Percentiles rank a stretch among this genome's conserved stretches.
Evolutionary conservation across 2,113 vertebrate genomes (phyloP).

Genomic region (Rhinolophus sinicus): DNA sequence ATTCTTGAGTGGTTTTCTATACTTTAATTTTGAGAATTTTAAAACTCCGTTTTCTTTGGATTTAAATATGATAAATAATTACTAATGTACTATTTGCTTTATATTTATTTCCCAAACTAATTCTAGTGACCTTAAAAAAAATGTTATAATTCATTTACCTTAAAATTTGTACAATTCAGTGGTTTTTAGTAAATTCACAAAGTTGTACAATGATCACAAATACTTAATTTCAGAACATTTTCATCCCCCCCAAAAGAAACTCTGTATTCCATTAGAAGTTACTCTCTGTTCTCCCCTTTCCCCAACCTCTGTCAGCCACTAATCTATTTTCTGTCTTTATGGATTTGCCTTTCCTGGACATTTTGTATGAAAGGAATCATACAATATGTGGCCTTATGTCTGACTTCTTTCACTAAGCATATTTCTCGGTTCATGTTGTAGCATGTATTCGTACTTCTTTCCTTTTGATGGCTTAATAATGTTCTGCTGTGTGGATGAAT

Average conservation of each 20-base stretch:
- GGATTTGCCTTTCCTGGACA: neutral
- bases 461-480: neutral
- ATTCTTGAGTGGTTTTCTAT: neutral
- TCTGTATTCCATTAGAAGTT: neutral
- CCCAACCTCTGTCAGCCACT: neutral
- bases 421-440: neutral
- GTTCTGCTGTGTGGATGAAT: neutral
- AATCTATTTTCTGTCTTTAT: neutral
- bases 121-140: neutral
- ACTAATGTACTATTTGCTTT: neutral
- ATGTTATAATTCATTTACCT: neutral
- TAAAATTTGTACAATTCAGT: neutral
- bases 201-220: neutral
- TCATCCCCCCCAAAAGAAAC: neutral
- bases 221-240: neutral
- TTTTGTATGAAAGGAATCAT: neutral
- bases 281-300: neutral
- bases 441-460: neutral
- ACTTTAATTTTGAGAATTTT: constrained; percentile 44
- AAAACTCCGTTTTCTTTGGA: constrained; percentile 31
- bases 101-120: constrained; percentile 29
- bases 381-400: neutral
- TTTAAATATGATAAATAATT: constrained; percentile 33
- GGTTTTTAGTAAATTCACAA: neutral
- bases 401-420: neutral